Evolutionary conservation across 2,113 vertebrate genomes (phyloP).

Genomic region (Cyanistes caeruleus): DNA sequence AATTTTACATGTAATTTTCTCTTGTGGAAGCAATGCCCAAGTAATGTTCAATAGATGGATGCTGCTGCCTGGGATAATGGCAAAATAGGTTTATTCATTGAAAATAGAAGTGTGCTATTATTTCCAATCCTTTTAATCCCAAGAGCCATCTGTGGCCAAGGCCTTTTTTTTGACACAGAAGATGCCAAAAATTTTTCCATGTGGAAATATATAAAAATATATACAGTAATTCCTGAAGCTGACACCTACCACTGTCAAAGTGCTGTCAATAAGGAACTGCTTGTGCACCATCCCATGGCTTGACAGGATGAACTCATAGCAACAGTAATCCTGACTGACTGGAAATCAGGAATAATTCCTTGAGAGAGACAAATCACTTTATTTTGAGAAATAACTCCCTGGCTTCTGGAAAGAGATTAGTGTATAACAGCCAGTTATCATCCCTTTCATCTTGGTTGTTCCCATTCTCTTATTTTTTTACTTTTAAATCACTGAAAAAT

Average conservation of each 20-base stretch:
- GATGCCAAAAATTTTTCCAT: no score
- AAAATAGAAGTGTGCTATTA: background rate
- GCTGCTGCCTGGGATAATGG: constrained; percentile 87
- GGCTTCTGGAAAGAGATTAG: background rate
- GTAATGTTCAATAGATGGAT: constrained; percentile 86
- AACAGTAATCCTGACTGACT: background rate
- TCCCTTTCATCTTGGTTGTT: background rate
- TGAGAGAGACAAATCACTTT: background rate
- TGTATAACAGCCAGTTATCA: background rate
- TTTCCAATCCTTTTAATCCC: constrained; percentile 9
- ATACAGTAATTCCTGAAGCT: background rate
- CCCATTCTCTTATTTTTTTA: background rate
- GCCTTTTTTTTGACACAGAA: background rate
- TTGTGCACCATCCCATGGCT: background rate
- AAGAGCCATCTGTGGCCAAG: constrained; percentile 5
- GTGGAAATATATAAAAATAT: background rate
- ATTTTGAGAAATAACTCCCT: background rate
- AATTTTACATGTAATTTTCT: constrained; percentile 84
- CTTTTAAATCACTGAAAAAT: background rate
- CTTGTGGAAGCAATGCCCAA: constrained; percentile 85
- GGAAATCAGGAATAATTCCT: background rate
- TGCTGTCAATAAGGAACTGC: background rate
- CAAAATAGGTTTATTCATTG: constrained; percentile 40
- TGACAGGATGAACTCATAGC: background rate
- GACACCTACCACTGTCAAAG: background rate